Conservation (phyloP, 2,113 vertebrate species). For the Apodemus speciosus region DNA sequence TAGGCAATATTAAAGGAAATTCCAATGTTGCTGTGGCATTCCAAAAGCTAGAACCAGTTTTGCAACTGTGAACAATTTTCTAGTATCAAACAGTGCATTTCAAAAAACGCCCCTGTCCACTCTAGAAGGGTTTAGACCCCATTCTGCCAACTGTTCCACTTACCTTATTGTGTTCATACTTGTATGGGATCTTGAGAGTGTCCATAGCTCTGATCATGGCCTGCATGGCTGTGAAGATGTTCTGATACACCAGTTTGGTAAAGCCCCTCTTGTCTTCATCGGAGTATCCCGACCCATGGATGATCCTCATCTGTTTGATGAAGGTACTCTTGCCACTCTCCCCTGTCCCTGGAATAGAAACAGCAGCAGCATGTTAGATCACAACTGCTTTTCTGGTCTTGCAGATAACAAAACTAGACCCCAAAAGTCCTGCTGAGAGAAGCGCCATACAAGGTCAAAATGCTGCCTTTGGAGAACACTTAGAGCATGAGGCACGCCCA, state of each 20-base stretch:
- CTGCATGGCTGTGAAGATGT: conserved; percentile 98
- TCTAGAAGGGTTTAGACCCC: background rate
- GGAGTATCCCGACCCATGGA: conserved; percentile 96
- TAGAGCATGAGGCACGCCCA: background rate
- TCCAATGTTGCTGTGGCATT: background rate
- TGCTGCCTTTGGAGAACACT: background rate
- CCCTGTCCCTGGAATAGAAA: conserved; percentile 88
- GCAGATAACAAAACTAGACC: background rate
- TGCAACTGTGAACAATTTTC: background rate
- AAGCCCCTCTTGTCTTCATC: conserved; percentile 96
- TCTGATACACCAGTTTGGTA: conserved; percentile 96
- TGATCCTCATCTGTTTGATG: conserved; percentile 97
- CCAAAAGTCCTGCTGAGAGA: background rate
- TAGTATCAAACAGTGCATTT: background rate
- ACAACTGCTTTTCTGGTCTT: background rate
- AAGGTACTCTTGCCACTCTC: conserved; percentile 93
- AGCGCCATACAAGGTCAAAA: background rate
- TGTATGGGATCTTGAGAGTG: conserved; percentile 94
- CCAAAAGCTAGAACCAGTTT: background rate
- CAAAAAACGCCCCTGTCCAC: background rate
- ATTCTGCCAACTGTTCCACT: conserved; percentile 50
- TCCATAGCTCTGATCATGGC: conserved; percentile 97
- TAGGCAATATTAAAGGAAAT: background rate
- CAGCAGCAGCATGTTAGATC: conserved; percentile 70
- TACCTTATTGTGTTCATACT: conserved; percentile 94